A percentile compares a stretch with the other conserved stretches of the same genome.
phyloP scores from a whole-genome alignment of 1,140 invertebrate species.

The Cheumatopsyche charites region DNA sequence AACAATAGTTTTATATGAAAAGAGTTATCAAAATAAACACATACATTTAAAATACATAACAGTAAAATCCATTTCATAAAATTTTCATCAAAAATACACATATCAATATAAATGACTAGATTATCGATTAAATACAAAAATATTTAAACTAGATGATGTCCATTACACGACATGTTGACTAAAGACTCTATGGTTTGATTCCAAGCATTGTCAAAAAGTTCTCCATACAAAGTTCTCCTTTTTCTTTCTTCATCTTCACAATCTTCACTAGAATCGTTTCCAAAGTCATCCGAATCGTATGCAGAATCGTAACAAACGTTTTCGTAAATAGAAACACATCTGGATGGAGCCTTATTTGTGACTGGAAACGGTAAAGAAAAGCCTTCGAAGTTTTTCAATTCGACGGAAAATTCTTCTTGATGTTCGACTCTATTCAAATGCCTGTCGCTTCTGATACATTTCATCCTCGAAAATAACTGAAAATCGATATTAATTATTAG shows the following conservation, averaged over 20 bases:
- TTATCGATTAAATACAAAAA: background rate
- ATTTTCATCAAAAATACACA: background rate
- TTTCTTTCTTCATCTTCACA: background rate
- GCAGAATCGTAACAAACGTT: constrained; percentile 47
- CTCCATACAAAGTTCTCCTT: constrained; percentile 16
- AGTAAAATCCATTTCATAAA: no score
- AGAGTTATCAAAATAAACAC: no score
- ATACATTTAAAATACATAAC: no score
- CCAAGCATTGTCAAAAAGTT: constrained; percentile 45
- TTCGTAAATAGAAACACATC: constrained; percentile 42
- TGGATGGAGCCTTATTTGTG: background rate
- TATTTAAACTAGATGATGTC: constrained; percentile 7
- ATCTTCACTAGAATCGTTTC: constrained; percentile 10
- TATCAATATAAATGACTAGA: background rate
- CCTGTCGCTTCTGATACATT: no score
- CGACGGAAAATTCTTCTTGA: background rate
- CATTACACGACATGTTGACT: background rate
- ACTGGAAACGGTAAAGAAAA: constrained; percentile 37
- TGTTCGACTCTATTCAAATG: constrained; percentile 16
- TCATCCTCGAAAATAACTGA: background rate
- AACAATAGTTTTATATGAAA: no score
- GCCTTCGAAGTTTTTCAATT: constrained; percentile 2
- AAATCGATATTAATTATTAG: no score
- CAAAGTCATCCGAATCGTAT: constrained; percentile 44
- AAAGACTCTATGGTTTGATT: constrained; percentile 47